Evolutionary conservation across 2,888 invertebrate species (phyloP).

Genomic region (Agriopis aurantiaria): DNA sequence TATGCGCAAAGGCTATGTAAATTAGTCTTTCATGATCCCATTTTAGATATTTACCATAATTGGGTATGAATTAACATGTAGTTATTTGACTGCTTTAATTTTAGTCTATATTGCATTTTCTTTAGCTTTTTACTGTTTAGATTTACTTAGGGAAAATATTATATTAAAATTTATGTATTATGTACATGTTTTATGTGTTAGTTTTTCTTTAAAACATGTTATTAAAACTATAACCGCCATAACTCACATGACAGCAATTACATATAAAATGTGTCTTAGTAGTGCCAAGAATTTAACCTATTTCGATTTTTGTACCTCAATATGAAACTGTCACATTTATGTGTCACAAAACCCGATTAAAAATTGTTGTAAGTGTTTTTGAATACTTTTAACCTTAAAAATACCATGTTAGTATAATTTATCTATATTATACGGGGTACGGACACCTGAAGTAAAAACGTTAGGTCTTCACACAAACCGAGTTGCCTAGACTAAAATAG

Average conservation of each 20-base stretch:
- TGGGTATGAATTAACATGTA: constrained; percentile 24
- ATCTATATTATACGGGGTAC: not conserved
- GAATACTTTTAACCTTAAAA: constrained; percentile 23
- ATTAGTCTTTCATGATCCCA: not conserved
- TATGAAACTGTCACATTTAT: constrained; percentile 36
- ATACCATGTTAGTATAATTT: not conserved
- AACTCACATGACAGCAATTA: constrained; percentile 32
- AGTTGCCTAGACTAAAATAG: too few species aligned
- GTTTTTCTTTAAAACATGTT: not conserved
- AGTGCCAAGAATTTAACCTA: constrained; percentile 69
- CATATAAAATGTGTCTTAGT: constrained; percentile 68
- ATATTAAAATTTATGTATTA: constrained; percentile 8
- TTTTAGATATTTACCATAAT: constrained; percentile 23
- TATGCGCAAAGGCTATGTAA: constrained; percentile 13
- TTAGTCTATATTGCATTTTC: constrained; percentile 56
- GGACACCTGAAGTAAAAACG: constrained; percentile 1
- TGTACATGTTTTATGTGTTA: not conserved
- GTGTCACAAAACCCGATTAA: constrained; percentile 35
- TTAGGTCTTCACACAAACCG: not conserved
- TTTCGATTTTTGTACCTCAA: constrained; percentile 51
- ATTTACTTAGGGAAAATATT: constrained; percentile 28
- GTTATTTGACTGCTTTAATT: constrained; percentile 58
- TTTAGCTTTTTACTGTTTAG: constrained; percentile 44
- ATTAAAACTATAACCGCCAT: constrained; percentile 24
- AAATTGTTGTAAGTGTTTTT: constrained; percentile 13